phyloP scores from a whole-genome alignment of 2,113 vertebrate genomes.

The Stegastes partitus region DNA sequence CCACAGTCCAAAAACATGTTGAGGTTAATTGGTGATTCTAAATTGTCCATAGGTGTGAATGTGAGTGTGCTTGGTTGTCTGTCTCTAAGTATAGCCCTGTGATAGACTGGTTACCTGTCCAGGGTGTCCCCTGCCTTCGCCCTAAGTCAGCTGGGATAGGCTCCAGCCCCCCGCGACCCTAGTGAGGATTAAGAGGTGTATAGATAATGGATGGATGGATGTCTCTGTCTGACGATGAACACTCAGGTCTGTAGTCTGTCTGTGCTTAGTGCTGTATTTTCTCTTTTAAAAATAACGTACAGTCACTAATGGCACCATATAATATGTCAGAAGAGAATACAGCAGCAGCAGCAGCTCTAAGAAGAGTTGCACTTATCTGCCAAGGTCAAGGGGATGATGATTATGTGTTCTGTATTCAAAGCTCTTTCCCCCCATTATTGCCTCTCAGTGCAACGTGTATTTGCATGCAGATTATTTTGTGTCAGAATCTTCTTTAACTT shows the following conservation, averaged over 20 bases:
- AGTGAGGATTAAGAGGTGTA: too few relatives aligned
- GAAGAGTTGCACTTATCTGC: not conserved
- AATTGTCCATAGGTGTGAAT: too few relatives aligned
- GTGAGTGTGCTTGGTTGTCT: too few relatives aligned
- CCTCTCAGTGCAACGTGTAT: not conserved
- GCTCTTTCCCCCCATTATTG: not conserved
- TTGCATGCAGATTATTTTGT: not conserved
- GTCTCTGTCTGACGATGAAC: constrained; percentile 11
- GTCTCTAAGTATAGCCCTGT: too few relatives aligned
- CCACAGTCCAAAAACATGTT: too few relatives aligned
- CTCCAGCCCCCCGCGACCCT: too few relatives aligned
- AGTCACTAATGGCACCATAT: constrained; percentile 8
- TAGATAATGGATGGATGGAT: too few relatives aligned
- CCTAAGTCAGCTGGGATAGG: too few relatives aligned
- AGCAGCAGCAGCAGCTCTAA: constrained; percentile 10
- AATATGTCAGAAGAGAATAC: constrained; percentile 18
- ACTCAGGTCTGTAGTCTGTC: not conserved
- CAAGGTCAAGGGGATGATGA: constrained; percentile 5
- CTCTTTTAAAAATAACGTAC: not conserved
- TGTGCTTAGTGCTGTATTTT: not conserved
- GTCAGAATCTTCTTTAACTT: not conserved
- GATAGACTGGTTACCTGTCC: too few relatives aligned
- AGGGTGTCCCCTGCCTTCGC: too few relatives aligned
- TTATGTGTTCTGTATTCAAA: not conserved
- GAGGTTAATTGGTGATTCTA: too few relatives aligned